A percentile compares a stretch with the other conserved stretches of the same genome.
These are phyloP conservation scores for Slavum lentiscoides DNA, from an alignment of 2,888 invertebrate species.

Conservation along the genomic window DNA sequence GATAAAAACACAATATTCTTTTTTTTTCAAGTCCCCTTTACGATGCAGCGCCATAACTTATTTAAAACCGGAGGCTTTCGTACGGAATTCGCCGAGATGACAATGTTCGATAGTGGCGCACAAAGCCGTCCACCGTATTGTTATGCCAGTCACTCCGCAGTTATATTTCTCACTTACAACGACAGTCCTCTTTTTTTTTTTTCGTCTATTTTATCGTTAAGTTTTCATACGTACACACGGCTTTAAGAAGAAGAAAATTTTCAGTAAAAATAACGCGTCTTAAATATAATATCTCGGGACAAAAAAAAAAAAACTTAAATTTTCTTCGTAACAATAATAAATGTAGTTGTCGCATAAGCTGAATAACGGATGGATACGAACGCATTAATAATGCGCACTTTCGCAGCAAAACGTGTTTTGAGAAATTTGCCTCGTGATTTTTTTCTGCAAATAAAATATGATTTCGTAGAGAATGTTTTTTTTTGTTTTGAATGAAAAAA, in stretches of 20 bases:
- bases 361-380: too few relatives aligned
- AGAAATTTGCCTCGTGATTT: neutral
- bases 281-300: too few relatives aligned
- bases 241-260: too few relatives aligned
- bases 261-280: too few relatives aligned
- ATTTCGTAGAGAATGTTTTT: neutral
- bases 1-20: slow-evolving; percentile 44
- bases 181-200: neutral
- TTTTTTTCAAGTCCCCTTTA: slow-evolving; percentile 2
- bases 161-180: neutral
- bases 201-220: neutral
- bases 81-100: slow-evolving; percentile 33
- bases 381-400: too few relatives aligned
- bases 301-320: too few relatives aligned
- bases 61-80: slow-evolving; percentile 37
- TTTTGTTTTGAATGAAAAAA: neutral
- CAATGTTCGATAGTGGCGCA: slow-evolving; percentile 26
- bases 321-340: too few relatives aligned
- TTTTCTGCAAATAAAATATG: neutral
- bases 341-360: too few relatives aligned
- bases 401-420: too few relatives aligned
- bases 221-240: neutral
- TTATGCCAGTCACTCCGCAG: slow-evolving; percentile 7
- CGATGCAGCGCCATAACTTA: slow-evolving; percentile 21
- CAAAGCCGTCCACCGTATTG: slow-evolving; percentile 24